phyloP scores from a whole-genome alignment of 2,113 vertebrate genomes.

The Ailuropoda melanoleuca region DNA sequence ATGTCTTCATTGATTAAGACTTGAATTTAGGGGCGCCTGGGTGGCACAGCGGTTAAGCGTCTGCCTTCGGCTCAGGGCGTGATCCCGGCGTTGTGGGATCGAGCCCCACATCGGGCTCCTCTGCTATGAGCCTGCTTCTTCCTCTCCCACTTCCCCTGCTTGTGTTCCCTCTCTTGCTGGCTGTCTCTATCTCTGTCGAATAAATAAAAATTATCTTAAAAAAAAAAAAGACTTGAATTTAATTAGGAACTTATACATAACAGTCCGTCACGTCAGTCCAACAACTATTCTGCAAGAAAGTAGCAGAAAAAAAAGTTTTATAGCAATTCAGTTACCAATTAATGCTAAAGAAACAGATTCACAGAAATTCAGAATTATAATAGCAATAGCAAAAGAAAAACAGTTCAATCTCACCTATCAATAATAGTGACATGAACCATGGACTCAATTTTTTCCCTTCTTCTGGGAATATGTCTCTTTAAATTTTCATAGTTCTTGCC shows the following conservation, averaged over 20 bases:
- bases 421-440: background rate
- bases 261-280: background rate
- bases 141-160: no score
- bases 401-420: background rate
- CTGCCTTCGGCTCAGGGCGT: no score
- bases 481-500: background rate
- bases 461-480: background rate
- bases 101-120: no score
- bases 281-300: conserved; percentile 15
- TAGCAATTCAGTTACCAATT: background rate
- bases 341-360: background rate
- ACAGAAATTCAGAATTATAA: conserved; percentile 27
- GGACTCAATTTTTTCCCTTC: background rate
- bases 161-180: no score
- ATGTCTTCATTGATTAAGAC: conserved; percentile 25
- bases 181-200: no score
- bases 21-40: no score
- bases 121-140: no score
- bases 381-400: background rate
- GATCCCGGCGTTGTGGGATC: no score
- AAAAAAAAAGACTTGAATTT: conserved; percentile 37
- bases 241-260: conserved; percentile 19
- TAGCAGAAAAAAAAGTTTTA: background rate
- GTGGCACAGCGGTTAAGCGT: no score
- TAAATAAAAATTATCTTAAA: no score